Base-by-base conservation (phyloP, 2,113 vertebrate genomes). In the Stegastes partitus region DNA sequence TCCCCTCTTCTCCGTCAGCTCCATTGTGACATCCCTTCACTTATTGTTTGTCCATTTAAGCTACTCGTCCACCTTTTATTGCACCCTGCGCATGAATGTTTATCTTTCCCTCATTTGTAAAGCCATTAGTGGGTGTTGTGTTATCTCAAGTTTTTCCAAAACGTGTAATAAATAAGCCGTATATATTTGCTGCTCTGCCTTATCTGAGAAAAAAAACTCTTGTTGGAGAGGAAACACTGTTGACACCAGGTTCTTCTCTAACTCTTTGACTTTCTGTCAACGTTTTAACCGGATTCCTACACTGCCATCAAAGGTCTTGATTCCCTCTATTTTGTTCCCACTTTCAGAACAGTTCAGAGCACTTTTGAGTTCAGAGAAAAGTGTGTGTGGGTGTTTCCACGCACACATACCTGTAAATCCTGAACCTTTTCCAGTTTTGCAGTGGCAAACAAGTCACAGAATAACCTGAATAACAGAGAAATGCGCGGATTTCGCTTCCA, bases 11-110 rank as follows among this genome's bases (percentile, higher is more conserved):
- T 66, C 26, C 11, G 7, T 34, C 54, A 50, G 22, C 53, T 28
- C 26, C 57, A n/a, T 15, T 39, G 47, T 76, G 63, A 62, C 42
- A 63, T 23, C 53, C 57, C 67, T 15, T 81, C 25, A 77, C 47
- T 39, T 67, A 26, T 18, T 77, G 69, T 76, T 85, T 80, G 56
- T 42, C 61, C 56, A 74, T 74, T 62, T 64, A 23, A 74, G 67
- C 57, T 77, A 55, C 61, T 75, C 47, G 59, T 70, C 51, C 42
- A 66, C 59, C 31, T 85, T 90, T 84, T 81, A 85, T 58, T 75
- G 63, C 71, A 44, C 57, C 10, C 2, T 16, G 14, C n/a, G 10
- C 34, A 4, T 39, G 12, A 19, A 22, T 83, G 68, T 84, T 85
- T 86, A 61, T 28, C 49, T 78, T 79, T 50, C 61, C 64, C 73